phyloP scores from a whole-genome alignment of 1,140 invertebrate species.

The Pogonomyrmex californicus region DNA sequence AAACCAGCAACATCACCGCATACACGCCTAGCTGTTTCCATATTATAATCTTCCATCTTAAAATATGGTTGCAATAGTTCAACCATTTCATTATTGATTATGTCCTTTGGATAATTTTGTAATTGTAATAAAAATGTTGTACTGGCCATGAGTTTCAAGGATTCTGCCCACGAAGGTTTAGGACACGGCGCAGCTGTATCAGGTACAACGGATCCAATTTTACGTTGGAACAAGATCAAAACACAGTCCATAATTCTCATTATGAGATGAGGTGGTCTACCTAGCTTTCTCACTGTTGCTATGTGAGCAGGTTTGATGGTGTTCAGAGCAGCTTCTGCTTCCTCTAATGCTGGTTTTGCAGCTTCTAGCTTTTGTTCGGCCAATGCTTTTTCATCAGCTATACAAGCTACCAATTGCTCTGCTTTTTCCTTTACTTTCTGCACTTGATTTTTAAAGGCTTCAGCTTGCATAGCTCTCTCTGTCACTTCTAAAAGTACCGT shows the following conservation, averaged over 20 bases:
- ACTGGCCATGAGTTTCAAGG: conserved; percentile 98
- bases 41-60: conserved; percentile 97
- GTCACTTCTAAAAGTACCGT: conserved; percentile 95
- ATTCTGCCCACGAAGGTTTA: conserved; percentile 98
- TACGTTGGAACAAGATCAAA: conserved; percentile 96
- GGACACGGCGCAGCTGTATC: conserved; percentile 94
- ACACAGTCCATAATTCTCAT: conserved; percentile 99
- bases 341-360: conserved; percentile 96
- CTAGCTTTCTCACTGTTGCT: conserved; percentile 97
- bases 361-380: conserved; percentile 97
- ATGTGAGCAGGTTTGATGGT: conserved; percentile 99
- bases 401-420: conserved; percentile 95
- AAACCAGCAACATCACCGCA: conserved; percentile 98
- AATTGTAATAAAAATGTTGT: conserved; percentile 97
- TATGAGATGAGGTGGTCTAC: conserved; percentile 97
- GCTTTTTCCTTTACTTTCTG: conserved; percentile 98
- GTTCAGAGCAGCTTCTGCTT: conserved; percentile 97
- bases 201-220: conserved; percentile 92
- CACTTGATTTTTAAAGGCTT: conserved; percentile 98
- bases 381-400: conserved; percentile 96
- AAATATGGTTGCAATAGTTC: conserved; percentile 97
- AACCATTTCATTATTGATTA: conserved; percentile 98
- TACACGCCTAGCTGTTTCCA: conserved; percentile 98
- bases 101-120: conserved; percentile 98
- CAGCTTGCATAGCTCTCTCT: conserved; percentile 96